phyloP scores from a whole-genome alignment of 1,140 invertebrate genomes.

The Portunus trituberculatus region DNA sequence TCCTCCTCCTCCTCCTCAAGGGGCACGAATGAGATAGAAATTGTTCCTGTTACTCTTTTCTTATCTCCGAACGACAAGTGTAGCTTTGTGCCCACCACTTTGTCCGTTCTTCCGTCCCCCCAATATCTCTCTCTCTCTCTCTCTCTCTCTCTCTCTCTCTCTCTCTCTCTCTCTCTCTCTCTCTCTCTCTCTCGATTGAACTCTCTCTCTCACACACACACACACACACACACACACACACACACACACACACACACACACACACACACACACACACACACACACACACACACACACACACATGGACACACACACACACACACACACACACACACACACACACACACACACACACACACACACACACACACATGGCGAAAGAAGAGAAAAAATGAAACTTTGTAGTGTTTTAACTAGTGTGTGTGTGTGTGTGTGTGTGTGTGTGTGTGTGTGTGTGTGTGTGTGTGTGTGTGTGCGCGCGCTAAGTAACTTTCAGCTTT shows the following conservation, averaged over 20 bases:
- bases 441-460: slow-evolving; percentile 35
- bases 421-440: slow-evolving; percentile 13
- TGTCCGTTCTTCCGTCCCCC: no score
- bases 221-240: not conserved
- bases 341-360: no score
- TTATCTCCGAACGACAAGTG: no score
- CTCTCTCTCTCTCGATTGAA: not conserved
- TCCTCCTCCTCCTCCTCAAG: not conserved
- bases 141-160: no score
- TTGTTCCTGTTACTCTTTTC: no score
- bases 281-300: not conserved
- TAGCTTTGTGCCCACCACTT: no score
- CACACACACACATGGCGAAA: not conserved
- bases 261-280: not conserved
- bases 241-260: not conserved
- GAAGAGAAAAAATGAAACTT: not conserved
- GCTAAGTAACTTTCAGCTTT: no score
- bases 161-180: not conserved
- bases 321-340: no score
- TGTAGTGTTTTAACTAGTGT: not conserved
- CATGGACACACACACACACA: not conserved
- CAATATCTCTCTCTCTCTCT: no score
- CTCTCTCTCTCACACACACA: not conserved
- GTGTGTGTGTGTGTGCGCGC: not conserved
- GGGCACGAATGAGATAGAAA: not conserved